phyloP scores from a whole-genome alignment of 1,140 invertebrate species.

The Rhagoletis zephyria region DNA sequence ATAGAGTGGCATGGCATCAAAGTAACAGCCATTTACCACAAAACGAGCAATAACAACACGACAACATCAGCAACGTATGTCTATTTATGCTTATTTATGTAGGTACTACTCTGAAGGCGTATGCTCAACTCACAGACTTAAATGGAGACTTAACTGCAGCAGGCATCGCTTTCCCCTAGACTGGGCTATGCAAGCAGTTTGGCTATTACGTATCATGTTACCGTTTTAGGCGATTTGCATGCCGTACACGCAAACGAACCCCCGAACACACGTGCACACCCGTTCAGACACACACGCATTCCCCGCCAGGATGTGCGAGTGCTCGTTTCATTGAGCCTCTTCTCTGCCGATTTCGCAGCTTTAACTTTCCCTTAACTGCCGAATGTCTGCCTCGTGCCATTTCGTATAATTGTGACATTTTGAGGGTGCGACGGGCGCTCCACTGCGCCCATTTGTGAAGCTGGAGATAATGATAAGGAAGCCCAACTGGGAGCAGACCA shows the following conservation, averaged over 20 bases:
- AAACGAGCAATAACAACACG: background rate
- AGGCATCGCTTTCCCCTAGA: background rate
- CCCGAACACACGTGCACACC: background rate
- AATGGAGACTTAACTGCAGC: background rate
- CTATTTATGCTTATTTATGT: background rate
- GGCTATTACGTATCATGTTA: too few relatives aligned
- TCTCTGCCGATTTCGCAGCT: background rate
- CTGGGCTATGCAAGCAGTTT: background rate
- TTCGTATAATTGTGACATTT: constrained; percentile 18
- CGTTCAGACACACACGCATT: background rate
- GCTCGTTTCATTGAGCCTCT: background rate
- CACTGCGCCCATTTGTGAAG: background rate
- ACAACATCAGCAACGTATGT: background rate
- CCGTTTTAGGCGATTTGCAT: background rate
- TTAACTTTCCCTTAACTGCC: background rate
- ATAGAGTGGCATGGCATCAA: constrained; percentile 27
- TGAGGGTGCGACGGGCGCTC: background rate
- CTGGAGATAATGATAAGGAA: background rate
- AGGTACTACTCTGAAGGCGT: background rate
- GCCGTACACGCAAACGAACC: background rate
- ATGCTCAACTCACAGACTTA: constrained; percentile 7
- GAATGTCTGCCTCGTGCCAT: background rate
- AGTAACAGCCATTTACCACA: background rate
- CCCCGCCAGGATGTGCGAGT: background rate
- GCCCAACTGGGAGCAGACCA: background rate